Conservation (phyloP, 2,113 vertebrate species). For the Coturnix japonica region DNA sequence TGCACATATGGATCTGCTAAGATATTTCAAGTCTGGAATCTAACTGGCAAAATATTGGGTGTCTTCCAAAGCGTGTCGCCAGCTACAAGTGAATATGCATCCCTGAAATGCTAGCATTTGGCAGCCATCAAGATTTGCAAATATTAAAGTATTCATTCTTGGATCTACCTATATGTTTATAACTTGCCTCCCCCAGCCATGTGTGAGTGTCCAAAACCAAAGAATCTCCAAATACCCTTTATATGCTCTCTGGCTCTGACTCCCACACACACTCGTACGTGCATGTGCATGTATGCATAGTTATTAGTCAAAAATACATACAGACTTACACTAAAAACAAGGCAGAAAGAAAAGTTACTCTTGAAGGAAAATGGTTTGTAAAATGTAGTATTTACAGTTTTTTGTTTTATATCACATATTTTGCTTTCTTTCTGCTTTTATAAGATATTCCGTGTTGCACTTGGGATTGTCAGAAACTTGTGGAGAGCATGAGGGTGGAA, state of each 20-base stretch:
- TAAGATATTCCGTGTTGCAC: not conserved
- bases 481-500: not conserved
- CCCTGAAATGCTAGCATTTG: constrained; percentile 68
- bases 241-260: constrained; percentile 53
- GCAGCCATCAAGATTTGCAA: constrained; percentile 60
- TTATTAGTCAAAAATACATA: constrained; percentile 53
- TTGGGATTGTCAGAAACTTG: not conserved
- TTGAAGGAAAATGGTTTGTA: not conserved
- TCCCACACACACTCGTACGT: constrained; percentile 52
- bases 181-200: constrained; percentile 40
- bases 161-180: constrained; percentile 70
- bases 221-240: constrained; percentile 73
- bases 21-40: constrained; percentile 48
- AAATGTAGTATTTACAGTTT: not conserved
- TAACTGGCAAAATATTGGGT: constrained; percentile 15
- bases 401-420: not conserved
- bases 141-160: constrained; percentile 70
- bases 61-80: constrained; percentile 19
- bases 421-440: not conserved
- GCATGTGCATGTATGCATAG: constrained; percentile 52
- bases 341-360: constrained; percentile 17
- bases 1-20: constrained; percentile 4
- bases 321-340: constrained; percentile 8
- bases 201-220: constrained; percentile 67
- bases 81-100: constrained; percentile 73